Evolutionary conservation across 2,888 invertebrate genomes (phyloP).

Genomic region (Herminia tarsipennalis): DNA sequence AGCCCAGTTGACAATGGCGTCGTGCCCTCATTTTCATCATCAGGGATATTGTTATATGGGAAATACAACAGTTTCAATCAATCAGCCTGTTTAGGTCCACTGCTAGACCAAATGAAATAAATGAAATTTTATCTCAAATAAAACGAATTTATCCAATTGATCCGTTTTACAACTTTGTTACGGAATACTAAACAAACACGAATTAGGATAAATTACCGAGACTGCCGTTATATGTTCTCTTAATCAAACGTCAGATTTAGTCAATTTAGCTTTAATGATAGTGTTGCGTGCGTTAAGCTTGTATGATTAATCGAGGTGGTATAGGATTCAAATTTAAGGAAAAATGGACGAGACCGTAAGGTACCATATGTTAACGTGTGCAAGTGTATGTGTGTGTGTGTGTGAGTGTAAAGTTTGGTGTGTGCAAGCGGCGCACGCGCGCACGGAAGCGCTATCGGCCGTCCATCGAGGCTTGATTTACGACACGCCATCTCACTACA

Average conservation of each 20-base stretch:
- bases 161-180: neutral
- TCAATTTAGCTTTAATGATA: conserved; percentile 79
- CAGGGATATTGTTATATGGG: too few species aligned
- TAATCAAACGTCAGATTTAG: conserved; percentile 83
- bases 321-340: conserved; percentile 64
- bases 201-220: conserved; percentile 35
- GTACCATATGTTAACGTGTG: neutral
- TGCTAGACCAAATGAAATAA: too few species aligned
- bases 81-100: too few species aligned
- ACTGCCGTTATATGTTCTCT: conserved; percentile 66
- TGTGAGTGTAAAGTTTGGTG: conserved; percentile 1
- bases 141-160: too few species aligned
- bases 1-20: too few species aligned
- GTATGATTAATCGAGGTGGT: conserved; percentile 71
- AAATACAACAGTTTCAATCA: too few species aligned
- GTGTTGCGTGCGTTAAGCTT: conserved; percentile 71
- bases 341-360: conserved; percentile 34
- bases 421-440: conserved; percentile 41
- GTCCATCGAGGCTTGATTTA: conserved; percentile 77
- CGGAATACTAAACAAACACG: conserved; percentile 21
- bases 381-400: conserved; percentile 9
- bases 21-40: too few species aligned
- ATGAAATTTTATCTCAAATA: too few species aligned
- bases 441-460: conserved; percentile 73
- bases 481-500: conserved; percentile 66